Evolutionary conservation across 1,140 invertebrate species (phyloP).

Genomic region (Popillia japonica): DNA sequence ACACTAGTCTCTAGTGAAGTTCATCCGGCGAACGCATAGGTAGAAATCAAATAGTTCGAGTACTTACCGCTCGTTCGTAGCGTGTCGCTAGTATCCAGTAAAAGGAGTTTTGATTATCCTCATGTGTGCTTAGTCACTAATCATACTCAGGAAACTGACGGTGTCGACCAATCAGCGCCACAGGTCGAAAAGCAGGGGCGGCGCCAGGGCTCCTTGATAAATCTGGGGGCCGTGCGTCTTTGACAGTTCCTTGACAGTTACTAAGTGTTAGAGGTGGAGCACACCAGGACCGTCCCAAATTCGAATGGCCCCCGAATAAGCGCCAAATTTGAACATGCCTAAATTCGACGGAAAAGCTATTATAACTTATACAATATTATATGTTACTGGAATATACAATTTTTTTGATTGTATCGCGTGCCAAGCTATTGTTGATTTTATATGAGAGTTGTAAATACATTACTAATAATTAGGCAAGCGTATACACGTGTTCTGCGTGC

Average conservation of each 20-base stretch:
- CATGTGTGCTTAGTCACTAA: constrained; percentile 54
- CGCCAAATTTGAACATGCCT: constrained; percentile 57
- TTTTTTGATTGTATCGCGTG: constrained; percentile 28
- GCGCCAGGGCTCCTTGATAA: constrained; percentile 56
- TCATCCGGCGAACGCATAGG: constrained; percentile 36
- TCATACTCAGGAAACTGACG: constrained; percentile 53
- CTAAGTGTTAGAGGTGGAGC: constrained; percentile 60
- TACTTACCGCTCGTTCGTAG: constrained; percentile 46
- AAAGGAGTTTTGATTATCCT: constrained; percentile 47
- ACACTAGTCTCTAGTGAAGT: too few relatives aligned
- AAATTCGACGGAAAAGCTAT: constrained; percentile 12
- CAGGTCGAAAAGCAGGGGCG: constrained; percentile 53
- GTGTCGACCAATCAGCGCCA: constrained; percentile 54
- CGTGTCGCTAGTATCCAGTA: constrained; percentile 56
- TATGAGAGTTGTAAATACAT: constrained; percentile 15
- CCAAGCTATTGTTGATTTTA: constrained; percentile 17
- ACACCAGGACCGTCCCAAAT: constrained; percentile 56
- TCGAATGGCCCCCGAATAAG: constrained; percentile 57
- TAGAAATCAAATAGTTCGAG: constrained; percentile 46
- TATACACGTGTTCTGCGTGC: neutral
- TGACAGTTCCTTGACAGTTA: constrained; percentile 58
- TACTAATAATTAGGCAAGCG: constrained; percentile 8
- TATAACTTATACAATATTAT: constrained; percentile 33
- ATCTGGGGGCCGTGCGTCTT: constrained; percentile 57
- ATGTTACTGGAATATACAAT: constrained; percentile 34